Base-by-base conservation (phyloP, 2,113 vertebrate genomes). In the Hippocampus comes region DNA sequence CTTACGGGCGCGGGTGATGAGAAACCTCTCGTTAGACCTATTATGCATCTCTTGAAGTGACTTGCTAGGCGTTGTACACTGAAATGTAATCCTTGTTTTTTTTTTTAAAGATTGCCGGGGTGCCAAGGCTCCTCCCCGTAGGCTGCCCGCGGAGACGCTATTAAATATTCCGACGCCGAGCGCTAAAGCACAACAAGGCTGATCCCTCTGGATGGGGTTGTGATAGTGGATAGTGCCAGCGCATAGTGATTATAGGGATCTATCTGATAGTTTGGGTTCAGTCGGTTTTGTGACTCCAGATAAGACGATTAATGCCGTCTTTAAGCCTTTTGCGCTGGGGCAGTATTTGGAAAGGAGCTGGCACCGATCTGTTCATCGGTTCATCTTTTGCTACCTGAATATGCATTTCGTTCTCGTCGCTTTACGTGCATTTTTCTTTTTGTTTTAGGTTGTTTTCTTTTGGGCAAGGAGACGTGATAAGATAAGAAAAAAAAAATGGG, bases 31-130 rank as follows among this genome's bases (percentile, higher is more conserved):
- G 34, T 88, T 84, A 84, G 83, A 82, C 70, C 79, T 72, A 75
- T 89, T 82, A 84, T 82, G 72, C 27, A 57, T 82, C 49, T 76
- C 78, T 81, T 82, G 76, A 55, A 15, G 20, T 84, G 83, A 84
- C 74, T 79, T 80, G 86, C 34, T 38, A 38, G 34, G 34, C 34
- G 34, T 76, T 77, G 73, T 72, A 67, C 77, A 79, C 84, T 84
- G 74, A 71, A 72, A 73, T 72, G 67, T 86, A 86, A 89, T 84
- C 76, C 81, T 76, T 34, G 57, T 70, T 75, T 76, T 73, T 56
- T 23, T 79, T 80, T 78, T 79, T 55, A 21, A 56, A 4, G 21
- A 23, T 77, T 69, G 74, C 74, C 63, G 75, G 27, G 79, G 67
- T 77, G 77, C 78, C 71, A 55, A 68, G 71, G 69, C n/a, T 75